Base-by-base conservation (phyloP, 2,797 vertebrate genomes). In the Anguilla anguilla region DNA sequence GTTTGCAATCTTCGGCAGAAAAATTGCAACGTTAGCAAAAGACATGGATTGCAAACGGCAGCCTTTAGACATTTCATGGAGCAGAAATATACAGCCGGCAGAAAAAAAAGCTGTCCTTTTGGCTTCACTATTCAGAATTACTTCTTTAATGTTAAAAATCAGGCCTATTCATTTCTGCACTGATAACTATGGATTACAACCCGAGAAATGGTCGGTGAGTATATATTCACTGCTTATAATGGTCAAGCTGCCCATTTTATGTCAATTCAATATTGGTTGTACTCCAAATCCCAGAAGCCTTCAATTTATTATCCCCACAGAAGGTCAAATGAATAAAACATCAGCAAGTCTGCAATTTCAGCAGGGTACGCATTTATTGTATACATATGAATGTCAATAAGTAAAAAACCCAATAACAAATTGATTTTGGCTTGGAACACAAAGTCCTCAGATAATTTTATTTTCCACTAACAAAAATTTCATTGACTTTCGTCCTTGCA, bases 261-360 rank as follows among this genome's bases (percentile, higher is more conserved):
- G 31, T 39, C 28, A 11, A 39, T 35, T 74, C 9, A 31, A 74
- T 74, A 15, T 67, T 67, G 25, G 7, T 28, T 67, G 64, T 25
- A 67, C 64, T 67, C 64, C 7, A 35, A 13, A 74, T 10, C 72
- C 72, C 15, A 67, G 64, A 67, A 67, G 15, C 64, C 72, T 35
- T 39, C 9, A 3, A 74, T 74, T 74, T 74, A 74, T 31, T 74
- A 74, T 74, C 31, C 11, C 4, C 28, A 74, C n/a, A 28, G 28
- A 72, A 72, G 67, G n/a, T 10, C n/a, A 72, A 72, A 72, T 72
- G n/a, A 72, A 72, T 31, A 74, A 39, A 39, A 35, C 72, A 74
- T 31, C 64, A 67, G 22, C n/a, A 67, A 67, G 64, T 67, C 64
- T 7, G 25, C 25, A 67, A 67, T 67, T 74, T 35, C 72, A 74